Evolutionary conservation across 1,140 invertebrate species (phyloP), one percentile per base, ranked within the genome.

Genomic region (Carcinoscorpius rotundicauda): DNA sequence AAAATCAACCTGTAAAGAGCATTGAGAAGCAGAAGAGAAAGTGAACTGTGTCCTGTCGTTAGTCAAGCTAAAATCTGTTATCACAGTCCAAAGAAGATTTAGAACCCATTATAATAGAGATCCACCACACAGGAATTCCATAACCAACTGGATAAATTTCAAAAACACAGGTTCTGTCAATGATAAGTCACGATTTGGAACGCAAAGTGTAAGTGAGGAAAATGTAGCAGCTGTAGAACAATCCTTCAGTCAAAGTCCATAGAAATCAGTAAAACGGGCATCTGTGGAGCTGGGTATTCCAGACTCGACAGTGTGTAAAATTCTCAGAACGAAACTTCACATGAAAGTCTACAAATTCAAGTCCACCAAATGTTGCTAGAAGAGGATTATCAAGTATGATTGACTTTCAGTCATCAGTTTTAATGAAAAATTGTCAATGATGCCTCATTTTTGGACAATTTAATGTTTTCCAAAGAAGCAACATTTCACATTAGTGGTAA

Each of bases 391-490:
- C 29, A 29, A 29, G 29, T 29, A 29, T 2, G 29, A 29, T 29
- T 29, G 29, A 29, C 29, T 29, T 29, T 29, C 29, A 1, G 29
- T 29, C 29, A 29, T 29, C 29, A 29, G 29, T 29, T 29, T 29
- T 29, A 29, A 29, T 29, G 29, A 29, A 29, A 29, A 29, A 29
- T 29, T 29, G 29, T 29, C 29, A 29, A 2, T 29, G 29, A 29
- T 29, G 29, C 29, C 29, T 29, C 29, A 2, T 29, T 29, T 29
- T 29, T 29, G 11, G 56, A 55, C 62, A 57, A n/a, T 57, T 53
- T 53, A 11, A n/a, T 67, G 60, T 64, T 66, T 66, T 62, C 61
- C 3, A 52, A 60, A 51, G 62, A 66, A 61, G 51, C 64, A 6
- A 51, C 64, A 5, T 64, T 67, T 49, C 63, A 60, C 49, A 49